Conservation (phyloP, 2,113 vertebrate species). For the Zapus hudsonius region DNA sequence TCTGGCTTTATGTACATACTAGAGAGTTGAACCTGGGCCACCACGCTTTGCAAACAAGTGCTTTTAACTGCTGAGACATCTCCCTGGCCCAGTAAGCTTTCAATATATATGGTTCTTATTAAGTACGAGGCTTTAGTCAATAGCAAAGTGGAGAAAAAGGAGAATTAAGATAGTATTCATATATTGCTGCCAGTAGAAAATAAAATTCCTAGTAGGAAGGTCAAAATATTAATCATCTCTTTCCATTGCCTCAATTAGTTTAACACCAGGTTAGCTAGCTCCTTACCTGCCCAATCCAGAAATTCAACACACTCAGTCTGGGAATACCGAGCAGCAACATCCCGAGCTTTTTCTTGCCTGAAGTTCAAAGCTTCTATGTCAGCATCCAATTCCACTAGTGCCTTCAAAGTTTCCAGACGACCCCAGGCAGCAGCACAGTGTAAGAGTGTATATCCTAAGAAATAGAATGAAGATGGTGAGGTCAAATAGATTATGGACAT, state of each 20-base stretch:
- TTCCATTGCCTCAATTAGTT: neutral
- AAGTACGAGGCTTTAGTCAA: conserved; percentile 16
- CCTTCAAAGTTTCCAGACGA: conserved; percentile 87
- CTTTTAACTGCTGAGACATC: no score
- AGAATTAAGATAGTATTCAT: neutral
- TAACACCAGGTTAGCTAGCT: neutral
- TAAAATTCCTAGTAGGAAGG: neutral
- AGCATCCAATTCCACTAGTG: conserved; percentile 85
- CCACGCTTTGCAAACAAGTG: no score
- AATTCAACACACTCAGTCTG: conserved; percentile 84
- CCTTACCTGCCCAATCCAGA: conserved; percentile 86
- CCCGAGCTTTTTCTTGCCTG: conserved; percentile 83
- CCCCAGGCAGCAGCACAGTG: conserved; percentile 90
- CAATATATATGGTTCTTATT: neutral
- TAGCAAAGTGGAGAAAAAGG: neutral
- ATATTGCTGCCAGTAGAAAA: neutral
- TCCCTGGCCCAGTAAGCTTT: neutral
- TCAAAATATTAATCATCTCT: neutral
- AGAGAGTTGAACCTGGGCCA: no score
- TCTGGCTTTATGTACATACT: no score
- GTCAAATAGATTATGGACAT: neutral
- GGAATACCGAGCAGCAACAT: conserved; percentile 85
- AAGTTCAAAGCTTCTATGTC: conserved; percentile 85
- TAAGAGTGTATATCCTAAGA: conserved; percentile 87
- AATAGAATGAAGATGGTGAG: neutral